Evolutionary conservation across 1,140 invertebrate species (phyloP).

Genomic region (Lycorma delicatula): DNA sequence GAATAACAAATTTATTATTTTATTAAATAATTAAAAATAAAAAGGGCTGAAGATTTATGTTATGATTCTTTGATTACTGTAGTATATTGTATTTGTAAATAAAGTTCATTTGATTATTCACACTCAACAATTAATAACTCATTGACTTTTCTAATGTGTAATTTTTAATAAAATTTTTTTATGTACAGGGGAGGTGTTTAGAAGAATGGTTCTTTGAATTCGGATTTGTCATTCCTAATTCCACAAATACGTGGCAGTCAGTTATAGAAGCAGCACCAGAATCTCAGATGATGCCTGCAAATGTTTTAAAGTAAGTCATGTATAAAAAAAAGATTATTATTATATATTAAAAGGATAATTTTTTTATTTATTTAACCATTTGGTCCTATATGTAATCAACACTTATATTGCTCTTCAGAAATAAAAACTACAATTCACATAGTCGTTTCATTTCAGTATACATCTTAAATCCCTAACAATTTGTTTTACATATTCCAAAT

Average conservation of each 20-base stretch:
- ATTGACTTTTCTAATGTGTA: not conserved
- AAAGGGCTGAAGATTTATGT: too few relatives aligned
- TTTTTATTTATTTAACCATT: not conserved
- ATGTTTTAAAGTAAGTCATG: slow-evolving; percentile 75
- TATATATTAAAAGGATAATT: not conserved
- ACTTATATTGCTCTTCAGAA: too few relatives aligned
- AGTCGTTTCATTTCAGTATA: too few relatives aligned
- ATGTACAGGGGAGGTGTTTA: slow-evolving; percentile 62
- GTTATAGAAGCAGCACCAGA: slow-evolving; percentile 97
- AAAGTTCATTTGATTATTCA: not conserved
- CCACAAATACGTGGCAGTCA: slow-evolving; percentile 99
- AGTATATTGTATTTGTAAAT: not conserved
- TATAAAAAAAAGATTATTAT: not conserved
- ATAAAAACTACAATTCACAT: too few relatives aligned
- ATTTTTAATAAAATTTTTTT: slow-evolving; percentile 19
- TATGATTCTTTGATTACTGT: too few relatives aligned
- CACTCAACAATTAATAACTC: not conserved
- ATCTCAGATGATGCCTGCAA: slow-evolving; percentile 99
- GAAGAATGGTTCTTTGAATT: slow-evolving; percentile 99
- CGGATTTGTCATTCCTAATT: slow-evolving; percentile 97
- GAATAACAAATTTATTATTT: too few relatives aligned
- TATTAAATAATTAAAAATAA: too few relatives aligned
- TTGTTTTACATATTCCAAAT: too few relatives aligned
- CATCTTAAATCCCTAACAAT: too few relatives aligned
- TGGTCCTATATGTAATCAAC: too few relatives aligned